Evolutionary conservation across 2,113 vertebrate species (phyloP).

Genomic region (Neodon shergylaensis): DNA sequence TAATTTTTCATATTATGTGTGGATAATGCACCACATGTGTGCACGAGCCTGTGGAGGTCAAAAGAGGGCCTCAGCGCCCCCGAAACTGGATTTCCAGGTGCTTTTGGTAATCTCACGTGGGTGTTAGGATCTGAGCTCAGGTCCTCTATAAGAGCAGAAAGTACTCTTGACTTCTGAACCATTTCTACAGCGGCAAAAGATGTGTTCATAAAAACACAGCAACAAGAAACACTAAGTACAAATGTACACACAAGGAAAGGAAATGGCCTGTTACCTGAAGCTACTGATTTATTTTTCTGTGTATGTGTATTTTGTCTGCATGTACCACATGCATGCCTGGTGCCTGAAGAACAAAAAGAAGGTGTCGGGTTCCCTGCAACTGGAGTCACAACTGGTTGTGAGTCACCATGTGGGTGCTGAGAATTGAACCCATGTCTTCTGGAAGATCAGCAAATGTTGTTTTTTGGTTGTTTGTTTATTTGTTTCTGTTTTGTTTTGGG

Average conservation of each 20-base stretch:
- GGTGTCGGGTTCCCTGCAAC: not conserved
- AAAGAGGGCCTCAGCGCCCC: not conserved
- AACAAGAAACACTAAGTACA: not conserved
- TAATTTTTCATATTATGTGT: not conserved
- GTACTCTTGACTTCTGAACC: not conserved
- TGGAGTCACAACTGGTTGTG: not conserved
- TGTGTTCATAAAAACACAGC: not conserved
- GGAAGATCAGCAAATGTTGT: not conserved
- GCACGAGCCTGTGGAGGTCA: too few relatives aligned
- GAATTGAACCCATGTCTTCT: not conserved
- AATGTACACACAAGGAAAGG: not conserved
- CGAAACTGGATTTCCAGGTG: not conserved
- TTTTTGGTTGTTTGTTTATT: too few relatives aligned
- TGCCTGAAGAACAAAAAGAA: not conserved
- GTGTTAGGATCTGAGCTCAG: not conserved
- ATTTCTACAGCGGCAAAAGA: not conserved
- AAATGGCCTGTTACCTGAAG: not conserved
- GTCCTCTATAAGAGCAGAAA: not conserved
- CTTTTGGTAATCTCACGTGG: not conserved
- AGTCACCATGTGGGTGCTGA: not conserved
- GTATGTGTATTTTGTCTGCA: not conserved
- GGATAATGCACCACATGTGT: not conserved
- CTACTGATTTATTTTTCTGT: not conserved
- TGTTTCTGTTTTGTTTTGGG: too few relatives aligned
- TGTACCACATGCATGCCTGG: not conserved